Percentiles rank a stretch among this genome's conserved stretches.
These are phyloP conservation scores for Cotesia chilonis DNA, from an alignment of 1,140 invertebrate species.

Conservation along the genomic window DNA sequence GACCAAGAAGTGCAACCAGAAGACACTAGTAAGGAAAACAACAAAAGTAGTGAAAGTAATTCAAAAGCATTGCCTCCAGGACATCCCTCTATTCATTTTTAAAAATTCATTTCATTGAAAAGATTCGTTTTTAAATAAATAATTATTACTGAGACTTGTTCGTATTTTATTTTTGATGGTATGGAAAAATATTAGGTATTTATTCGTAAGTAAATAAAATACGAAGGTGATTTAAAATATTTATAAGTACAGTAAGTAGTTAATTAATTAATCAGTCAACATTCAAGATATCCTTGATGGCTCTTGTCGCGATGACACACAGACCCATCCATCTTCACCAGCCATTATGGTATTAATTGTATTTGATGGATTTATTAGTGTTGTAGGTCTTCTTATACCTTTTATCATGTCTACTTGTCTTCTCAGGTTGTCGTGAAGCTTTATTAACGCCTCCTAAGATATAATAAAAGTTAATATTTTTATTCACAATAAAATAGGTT, in stretches of 20 bases:
- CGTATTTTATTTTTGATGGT: conserved; percentile 2
- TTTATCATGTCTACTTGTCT: conserved; percentile 70
- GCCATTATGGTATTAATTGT: conserved; percentile 42
- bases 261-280: conserved; percentile 4
- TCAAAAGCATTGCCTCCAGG: background rate
- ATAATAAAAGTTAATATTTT: background rate
- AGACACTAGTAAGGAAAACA: background rate
- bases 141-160: too few species aligned
- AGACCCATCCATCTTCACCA: conserved; percentile 59
- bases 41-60: conserved; percentile 30
- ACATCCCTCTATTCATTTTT: conserved; percentile 12
- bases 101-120: background rate
- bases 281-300: conserved; percentile 51
- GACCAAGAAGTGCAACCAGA: conserved; percentile 52
- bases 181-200: background rate
- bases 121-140: too few species aligned
- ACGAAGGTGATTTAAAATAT: background rate
- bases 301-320: conserved; percentile 57
- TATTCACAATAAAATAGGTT: background rate
- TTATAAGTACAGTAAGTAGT: background rate
- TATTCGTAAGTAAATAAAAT: background rate
- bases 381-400: conserved; percentile 40
- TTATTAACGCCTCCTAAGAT: conserved; percentile 70
- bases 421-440: conserved; percentile 72
- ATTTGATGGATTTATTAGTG: conserved; percentile 24